These are phyloP conservation scores for Pyrocoelia pectoralis DNA, from an alignment of 2,888 invertebrate genomes.

Conservation along the genomic window DNA sequence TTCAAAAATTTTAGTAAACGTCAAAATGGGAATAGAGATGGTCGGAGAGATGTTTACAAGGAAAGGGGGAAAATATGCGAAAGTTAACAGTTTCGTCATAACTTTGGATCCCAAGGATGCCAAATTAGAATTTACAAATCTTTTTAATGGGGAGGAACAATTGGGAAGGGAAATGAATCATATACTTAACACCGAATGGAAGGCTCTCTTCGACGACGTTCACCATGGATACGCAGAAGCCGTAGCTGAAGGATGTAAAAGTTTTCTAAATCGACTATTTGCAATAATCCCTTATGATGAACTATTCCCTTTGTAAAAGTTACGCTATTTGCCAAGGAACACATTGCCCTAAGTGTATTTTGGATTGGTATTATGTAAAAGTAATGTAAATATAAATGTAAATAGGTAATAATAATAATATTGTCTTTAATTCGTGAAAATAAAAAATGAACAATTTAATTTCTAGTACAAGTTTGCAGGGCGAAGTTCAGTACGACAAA, in stretches of 20 bases:
- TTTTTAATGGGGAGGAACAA: not conserved
- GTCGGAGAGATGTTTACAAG: not conserved
- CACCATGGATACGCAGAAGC: not conserved
- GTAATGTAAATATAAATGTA: no score
- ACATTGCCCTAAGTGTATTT: no score
- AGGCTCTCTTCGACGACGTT: not conserved
- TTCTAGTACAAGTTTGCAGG: no score
- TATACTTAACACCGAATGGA: not conserved
- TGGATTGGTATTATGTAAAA: no score
- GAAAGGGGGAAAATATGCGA: not conserved
- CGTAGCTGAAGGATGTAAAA: not conserved
- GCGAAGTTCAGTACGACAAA: no score
- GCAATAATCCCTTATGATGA: not conserved
- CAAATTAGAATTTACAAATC: not conserved
- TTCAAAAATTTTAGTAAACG: not conserved
- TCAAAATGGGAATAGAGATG: not conserved
- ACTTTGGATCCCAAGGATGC: not conserved
- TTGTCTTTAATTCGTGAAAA: no score
- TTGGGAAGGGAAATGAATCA: not conserved
- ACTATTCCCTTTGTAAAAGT: no score
- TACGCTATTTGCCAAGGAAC: no score
- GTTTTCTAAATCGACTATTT: not conserved
- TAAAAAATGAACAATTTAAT: no score
- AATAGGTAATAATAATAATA: no score
- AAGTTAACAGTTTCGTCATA: not conserved